Evolutionary conservation across 64 coral and sea anemone species (phyloP).

Genomic region (Cladopsammia gracilis): DNA sequence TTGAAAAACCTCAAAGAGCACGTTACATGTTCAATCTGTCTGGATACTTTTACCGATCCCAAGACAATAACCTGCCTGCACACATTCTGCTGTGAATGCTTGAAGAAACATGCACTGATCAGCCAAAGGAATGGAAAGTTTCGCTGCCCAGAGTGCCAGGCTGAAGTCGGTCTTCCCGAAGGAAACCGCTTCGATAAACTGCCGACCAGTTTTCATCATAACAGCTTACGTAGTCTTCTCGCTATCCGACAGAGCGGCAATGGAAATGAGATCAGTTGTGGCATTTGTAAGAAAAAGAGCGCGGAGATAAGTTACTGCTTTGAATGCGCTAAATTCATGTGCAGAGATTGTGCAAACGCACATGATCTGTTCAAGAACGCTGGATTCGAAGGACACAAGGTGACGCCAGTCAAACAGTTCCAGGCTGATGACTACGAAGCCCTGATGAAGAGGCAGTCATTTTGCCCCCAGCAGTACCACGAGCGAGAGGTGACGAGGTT

Average conservation of each 20-base stretch:
- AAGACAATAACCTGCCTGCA: too few species aligned
- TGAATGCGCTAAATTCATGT: background rate
- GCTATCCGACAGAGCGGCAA: background rate
- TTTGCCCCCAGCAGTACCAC: background rate
- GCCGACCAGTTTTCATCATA: constrained; percentile 37
- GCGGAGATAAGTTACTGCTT: constrained; percentile 10
- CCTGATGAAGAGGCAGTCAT: constrained; percentile 21
- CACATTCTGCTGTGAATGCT: too few species aligned
- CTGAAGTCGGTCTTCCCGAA: background rate
- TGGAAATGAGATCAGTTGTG: background rate
- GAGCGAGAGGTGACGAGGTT: background rate
- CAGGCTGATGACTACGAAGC: background rate
- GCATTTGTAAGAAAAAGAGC: background rate
- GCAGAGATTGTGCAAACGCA: background rate
- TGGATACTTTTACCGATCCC: too few species aligned
- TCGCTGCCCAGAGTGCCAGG: background rate
- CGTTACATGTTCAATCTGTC: too few species aligned
- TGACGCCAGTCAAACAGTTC: constrained; percentile 10
- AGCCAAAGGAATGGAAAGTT: background rate
- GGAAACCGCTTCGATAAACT: background rate
- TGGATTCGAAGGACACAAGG: background rate
- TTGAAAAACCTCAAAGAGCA: too few species aligned
- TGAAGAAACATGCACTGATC: too few species aligned
- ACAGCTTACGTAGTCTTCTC: constrained; percentile 4
- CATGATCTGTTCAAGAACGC: background rate